Percentiles rank a stretch among this genome's conserved stretches.
These are phyloP conservation scores for Sprattus sprattus DNA, from an alignment of 2,113 vertebrate species.

Conservation along the genomic window DNA sequence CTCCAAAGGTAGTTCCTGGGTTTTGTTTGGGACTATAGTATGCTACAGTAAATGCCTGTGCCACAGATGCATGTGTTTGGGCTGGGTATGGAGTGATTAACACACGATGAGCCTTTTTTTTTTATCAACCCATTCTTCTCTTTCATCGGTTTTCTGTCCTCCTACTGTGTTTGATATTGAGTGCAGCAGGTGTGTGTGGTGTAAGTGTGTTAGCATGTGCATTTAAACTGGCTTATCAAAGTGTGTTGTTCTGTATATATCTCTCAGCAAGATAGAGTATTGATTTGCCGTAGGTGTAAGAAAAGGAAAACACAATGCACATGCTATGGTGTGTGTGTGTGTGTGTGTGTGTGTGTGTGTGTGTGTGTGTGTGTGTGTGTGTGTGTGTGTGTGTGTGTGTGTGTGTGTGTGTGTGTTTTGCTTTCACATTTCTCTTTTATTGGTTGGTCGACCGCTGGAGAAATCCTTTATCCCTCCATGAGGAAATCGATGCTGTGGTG, in stretches of 20 bases:
- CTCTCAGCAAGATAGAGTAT: conserved; percentile 6
- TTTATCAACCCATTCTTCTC: not conserved
- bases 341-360: not conserved
- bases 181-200: not conserved
- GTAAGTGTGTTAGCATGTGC: not conserved
- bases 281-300: conserved; percentile 46
- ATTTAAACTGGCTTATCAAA: not conserved
- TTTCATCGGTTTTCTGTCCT: not conserved
- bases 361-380: not conserved
- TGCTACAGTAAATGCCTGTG: not conserved
- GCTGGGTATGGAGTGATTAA: not conserved
- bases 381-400: not conserved
- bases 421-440: conserved; percentile 16
- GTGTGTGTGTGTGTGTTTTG: not conserved
- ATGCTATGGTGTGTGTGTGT: not conserved
- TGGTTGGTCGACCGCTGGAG: conserved; percentile 35
- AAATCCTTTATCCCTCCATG: conserved; percentile 45
- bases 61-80: not conserved
- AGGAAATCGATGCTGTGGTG: conserved; percentile 48
- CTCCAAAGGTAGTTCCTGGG: not conserved
- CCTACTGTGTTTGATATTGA: not conserved
- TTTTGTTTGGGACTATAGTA: not conserved
- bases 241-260: not conserved
- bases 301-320: conserved; percentile 5
- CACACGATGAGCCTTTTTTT: not conserved